Conservation (phyloP, 1,140 invertebrate genomes). For the Calliopsis andreniformis region DNA sequence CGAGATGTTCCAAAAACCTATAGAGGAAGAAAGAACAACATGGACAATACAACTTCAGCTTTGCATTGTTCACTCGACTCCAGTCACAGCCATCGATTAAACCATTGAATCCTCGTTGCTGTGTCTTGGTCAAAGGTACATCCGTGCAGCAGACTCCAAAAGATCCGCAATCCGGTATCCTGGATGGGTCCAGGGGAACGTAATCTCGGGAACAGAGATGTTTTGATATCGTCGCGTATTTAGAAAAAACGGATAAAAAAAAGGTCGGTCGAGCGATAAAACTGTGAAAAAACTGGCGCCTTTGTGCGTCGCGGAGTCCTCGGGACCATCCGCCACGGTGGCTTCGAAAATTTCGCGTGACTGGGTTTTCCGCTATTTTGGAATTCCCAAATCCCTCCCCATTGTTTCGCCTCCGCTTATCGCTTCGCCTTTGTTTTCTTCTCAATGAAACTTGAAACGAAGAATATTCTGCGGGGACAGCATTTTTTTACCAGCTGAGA, state of each 20-base stretch:
- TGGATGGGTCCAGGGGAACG: not conserved
- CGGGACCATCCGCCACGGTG: not conserved
- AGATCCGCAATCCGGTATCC: not conserved
- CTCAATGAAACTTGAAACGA: not conserved
- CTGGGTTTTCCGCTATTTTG: not conserved
- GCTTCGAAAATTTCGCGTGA: not conserved
- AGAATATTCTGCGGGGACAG: not conserved
- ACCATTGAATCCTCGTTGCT: not conserved
- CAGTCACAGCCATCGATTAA: not conserved
- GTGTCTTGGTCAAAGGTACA: slow-evolving; percentile 10
- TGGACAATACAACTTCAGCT: too few relatives aligned
- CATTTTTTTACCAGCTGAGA: too few relatives aligned
- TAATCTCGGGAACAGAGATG: slow-evolving; percentile 38
- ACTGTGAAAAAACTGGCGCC: not conserved
- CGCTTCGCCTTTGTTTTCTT: not conserved
- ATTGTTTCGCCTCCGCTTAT: not conserved
- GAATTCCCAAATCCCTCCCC: not conserved
- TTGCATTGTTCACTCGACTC: not conserved
- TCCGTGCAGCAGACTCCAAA: slow-evolving; percentile 2
- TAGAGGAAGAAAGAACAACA: too few relatives aligned
- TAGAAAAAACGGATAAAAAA: not conserved
- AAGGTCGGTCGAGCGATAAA: slow-evolving; percentile 23
- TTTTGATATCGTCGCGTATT: slow-evolving; percentile 18
- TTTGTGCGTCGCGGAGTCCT: not conserved
- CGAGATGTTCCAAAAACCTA: too few relatives aligned